Conservation (phyloP, 2,113 vertebrate species). For the Nothocercus julius region DNA sequence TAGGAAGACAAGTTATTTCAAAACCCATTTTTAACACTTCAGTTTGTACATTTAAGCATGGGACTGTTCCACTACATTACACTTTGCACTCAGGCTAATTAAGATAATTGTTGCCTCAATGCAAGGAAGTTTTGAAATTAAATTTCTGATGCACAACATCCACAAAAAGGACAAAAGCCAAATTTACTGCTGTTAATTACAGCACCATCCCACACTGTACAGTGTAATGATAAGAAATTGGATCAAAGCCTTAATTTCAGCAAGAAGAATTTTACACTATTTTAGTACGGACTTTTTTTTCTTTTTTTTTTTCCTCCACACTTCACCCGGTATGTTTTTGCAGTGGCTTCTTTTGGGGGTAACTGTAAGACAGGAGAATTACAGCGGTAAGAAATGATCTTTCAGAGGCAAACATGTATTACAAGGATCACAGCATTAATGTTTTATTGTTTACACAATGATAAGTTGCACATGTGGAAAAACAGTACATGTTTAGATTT, state of each 20-base stretch:
- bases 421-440: constrained; percentile 69
- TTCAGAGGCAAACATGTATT: constrained; percentile 34
- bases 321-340: background rate
- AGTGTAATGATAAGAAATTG: background rate
- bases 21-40: background rate
- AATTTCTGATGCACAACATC: background rate
- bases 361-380: fast-evolving
- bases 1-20: background rate
- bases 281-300: background rate
- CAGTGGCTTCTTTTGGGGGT: background rate
- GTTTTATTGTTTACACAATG: constrained; percentile 77
- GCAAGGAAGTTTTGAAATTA: background rate
- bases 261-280: background rate
- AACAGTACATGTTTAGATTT: constrained; percentile 70
- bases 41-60: background rate
- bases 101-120: background rate
- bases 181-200: fast-evolving
- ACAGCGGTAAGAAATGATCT: background rate
- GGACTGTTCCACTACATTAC: background rate
- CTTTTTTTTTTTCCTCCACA: background rate
- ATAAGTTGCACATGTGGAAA: constrained; percentile 70
- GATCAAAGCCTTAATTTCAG: background rate
- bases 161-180: background rate
- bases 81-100: background rate
- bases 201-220: fast-evolving